Conservation (phyloP, 1,140 invertebrate genomes). For the Odontomachus brunneus region DNA sequence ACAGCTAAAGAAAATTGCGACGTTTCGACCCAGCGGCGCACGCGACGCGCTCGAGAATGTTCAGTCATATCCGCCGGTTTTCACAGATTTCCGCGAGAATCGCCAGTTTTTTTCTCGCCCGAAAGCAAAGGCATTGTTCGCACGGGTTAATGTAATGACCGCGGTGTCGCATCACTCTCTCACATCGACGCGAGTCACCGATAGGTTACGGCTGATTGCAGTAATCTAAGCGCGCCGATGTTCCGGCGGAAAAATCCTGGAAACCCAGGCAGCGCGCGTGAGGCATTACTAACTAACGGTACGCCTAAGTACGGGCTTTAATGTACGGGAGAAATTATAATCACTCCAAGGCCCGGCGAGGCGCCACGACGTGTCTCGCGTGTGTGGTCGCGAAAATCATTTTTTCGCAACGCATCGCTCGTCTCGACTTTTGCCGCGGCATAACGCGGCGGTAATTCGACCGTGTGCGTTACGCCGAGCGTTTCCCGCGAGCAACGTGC, state of each 20-base stretch:
- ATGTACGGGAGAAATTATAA: slow-evolving; percentile 70
- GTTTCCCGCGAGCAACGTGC: not conserved
- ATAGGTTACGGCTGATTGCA: slow-evolving; percentile 73
- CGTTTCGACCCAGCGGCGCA: too few species aligned
- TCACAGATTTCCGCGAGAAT: too few species aligned
- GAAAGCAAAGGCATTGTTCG: slow-evolving; percentile 64
- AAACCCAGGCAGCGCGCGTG: slow-evolving; percentile 63
- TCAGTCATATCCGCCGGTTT: not conserved
- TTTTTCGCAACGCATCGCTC: slow-evolving; percentile 17
- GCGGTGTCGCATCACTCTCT: slow-evolving; percentile 67
- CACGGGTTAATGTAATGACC: slow-evolving; percentile 63
- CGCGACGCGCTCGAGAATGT: not conserved
- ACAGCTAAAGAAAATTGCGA: too few species aligned
- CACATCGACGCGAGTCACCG: slow-evolving; percentile 64
- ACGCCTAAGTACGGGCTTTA: slow-evolving; percentile 72
- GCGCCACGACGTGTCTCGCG: slow-evolving; percentile 34
- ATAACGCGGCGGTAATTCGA: too few species aligned
- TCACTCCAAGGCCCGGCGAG: slow-evolving; percentile 34
- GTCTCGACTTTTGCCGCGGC: not conserved
- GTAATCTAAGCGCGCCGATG: slow-evolving; percentile 73
- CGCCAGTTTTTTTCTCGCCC: slow-evolving; percentile 49
- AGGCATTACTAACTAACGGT: slow-evolving; percentile 72
- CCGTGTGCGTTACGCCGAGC: too few species aligned
- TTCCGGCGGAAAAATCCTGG: slow-evolving; percentile 50
- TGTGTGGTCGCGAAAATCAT: slow-evolving; percentile 50